Evolutionary conservation across 2,113 vertebrate genomes (phyloP).

Genomic region (Toxotes chatareus): DNA sequence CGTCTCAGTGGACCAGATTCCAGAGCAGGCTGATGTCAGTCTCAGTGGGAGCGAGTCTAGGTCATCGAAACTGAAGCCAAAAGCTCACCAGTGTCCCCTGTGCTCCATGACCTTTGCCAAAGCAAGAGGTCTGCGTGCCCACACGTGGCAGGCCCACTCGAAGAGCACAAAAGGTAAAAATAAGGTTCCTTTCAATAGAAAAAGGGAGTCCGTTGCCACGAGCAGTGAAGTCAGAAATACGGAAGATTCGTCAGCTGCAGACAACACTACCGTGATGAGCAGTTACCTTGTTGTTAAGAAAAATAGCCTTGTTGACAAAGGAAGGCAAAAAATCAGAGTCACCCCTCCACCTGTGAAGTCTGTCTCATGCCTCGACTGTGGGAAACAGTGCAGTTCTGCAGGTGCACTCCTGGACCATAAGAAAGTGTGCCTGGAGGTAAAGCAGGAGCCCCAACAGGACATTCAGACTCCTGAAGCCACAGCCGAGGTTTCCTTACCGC

Average conservation of each 20-base stretch:
- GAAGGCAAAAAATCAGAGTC: constrained; percentile 3
- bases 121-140: constrained; percentile 79
- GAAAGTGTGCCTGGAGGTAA: constrained; percentile 40
- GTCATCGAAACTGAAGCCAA: constrained; percentile 32
- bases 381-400: constrained; percentile 58
- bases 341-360: constrained; percentile 29
- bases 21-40: not conserved
- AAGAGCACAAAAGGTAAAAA: constrained; percentile 37
- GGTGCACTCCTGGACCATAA: constrained; percentile 59
- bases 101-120: constrained; percentile 80
- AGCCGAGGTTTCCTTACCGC: constrained; percentile 35
- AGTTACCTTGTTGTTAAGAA: not conserved
- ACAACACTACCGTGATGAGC: not conserved
- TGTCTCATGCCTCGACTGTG: constrained; percentile 52
- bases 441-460: constrained; percentile 44
- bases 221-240: not conserved
- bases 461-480: constrained; percentile 26
- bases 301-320: not conserved
- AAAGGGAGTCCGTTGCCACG: not conserved
- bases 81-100: constrained; percentile 72
- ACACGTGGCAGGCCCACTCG: constrained; percentile 82
- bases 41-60: not conserved
- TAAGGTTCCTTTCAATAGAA: not conserved
- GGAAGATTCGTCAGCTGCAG: not conserved
- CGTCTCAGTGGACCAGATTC: not conserved